Percentiles rank a stretch among this genome's conserved stretches.
phyloP scores from a whole-genome alignment of 2,113 vertebrate genomes.

The Lepus americanus region DNA sequence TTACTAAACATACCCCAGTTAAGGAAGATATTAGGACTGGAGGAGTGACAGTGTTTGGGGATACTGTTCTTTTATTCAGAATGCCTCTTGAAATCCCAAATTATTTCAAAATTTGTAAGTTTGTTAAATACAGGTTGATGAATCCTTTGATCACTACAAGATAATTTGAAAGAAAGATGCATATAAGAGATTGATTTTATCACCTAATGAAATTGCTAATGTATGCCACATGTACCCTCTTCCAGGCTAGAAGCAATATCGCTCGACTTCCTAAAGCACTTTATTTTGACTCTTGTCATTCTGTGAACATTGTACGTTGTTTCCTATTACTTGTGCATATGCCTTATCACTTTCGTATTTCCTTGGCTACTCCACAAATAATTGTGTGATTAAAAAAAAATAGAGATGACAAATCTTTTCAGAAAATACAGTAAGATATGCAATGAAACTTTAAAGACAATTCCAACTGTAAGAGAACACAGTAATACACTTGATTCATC shows the following conservation, averaged over 20 bases:
- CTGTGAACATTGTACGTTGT: too few relatives aligned
- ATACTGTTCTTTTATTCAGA: background rate
- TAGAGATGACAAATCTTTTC: background rate
- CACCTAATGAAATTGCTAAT: background rate
- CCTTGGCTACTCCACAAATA: too few relatives aligned
- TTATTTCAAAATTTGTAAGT: background rate
- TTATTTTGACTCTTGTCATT: too few relatives aligned
- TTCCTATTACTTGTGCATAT: too few relatives aligned
- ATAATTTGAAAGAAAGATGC: background rate
- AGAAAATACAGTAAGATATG: background rate
- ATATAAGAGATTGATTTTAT: background rate
- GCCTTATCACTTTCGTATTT: too few relatives aligned
- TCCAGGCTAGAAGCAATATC: too few relatives aligned
- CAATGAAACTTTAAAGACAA: background rate
- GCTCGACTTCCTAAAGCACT: too few relatives aligned
- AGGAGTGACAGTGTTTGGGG: background rate
- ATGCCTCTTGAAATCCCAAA: background rate
- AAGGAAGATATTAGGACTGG: background rate
- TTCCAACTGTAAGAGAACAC: background rate
- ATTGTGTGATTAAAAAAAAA: background rate
- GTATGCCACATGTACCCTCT: too few relatives aligned
- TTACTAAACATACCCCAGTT: background rate
- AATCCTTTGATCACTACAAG: background rate
- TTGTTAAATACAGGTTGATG: background rate
- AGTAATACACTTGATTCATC: background rate